phyloP scores from a whole-genome alignment of 2,888 invertebrate genomes.

The Calameuta pallipes region DNA sequence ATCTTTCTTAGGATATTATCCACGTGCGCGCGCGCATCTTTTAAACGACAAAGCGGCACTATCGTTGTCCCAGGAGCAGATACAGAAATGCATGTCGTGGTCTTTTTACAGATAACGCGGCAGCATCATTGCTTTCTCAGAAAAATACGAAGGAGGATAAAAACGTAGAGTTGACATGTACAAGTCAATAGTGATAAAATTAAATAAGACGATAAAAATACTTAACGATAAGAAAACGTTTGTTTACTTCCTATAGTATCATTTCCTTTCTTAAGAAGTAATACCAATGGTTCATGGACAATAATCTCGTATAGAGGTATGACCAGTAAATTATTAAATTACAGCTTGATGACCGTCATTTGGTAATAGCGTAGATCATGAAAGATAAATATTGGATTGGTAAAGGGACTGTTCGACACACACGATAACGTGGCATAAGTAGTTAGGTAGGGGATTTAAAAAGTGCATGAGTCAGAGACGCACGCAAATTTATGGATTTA shows the following conservation, averaged over 20 bases:
- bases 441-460: background rate
- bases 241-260: background rate
- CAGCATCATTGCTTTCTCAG: background rate
- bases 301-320: background rate
- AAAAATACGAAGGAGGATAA: background rate
- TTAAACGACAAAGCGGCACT: background rate
- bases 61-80: background rate
- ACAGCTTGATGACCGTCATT: background rate
- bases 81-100: background rate
- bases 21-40: background rate
- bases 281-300: background rate
- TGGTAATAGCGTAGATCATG: background rate
- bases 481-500: background rate
- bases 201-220: background rate
- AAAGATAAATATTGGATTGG: background rate
- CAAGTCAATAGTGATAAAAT: background rate
- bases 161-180: background rate
- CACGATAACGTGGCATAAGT: background rate
- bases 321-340: background rate
- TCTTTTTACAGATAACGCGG: background rate
- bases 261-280: background rate
- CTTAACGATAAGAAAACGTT: background rate
- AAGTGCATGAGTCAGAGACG: background rate
- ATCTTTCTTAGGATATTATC: background rate
- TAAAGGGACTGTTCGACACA: background rate